Evolutionary conservation across 2,797 vertebrate genomes (phyloP), one percentile per base, ranked within the genome.

Genomic region (Crocodylus rhombifer): DNA sequence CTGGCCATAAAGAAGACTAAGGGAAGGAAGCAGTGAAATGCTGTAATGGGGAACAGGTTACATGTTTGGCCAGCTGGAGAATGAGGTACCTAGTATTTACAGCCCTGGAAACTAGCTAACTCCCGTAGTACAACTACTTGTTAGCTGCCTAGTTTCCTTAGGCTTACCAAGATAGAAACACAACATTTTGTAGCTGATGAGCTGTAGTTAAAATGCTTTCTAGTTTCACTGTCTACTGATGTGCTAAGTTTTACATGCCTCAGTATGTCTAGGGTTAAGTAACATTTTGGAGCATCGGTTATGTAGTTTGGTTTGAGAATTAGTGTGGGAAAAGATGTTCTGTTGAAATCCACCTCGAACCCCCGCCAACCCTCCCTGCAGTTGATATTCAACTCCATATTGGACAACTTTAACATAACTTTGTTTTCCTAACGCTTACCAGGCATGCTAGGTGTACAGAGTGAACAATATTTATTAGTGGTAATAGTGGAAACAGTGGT

Each of bases 391-490:
- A 42, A 84, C 71, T 85, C 88, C 65, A 82, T 55, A 77, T 62
- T 12, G 80, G 73, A 74, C 64, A 62, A 25, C 18, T 77, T 63
- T 62, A 73, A 42, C 36, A 26, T 14, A 73, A 13, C 69, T 73
- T 73, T 73, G 69, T 26, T 89, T 90, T 90, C 26, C 20, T 33
- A 86, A 91, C 30, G 42, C 36, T 28, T 85, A 65, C 91, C 62
- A 51, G 0, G 2, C 84, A 82, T n/a, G 30, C 80, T 33, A 56
- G 11, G 82, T 60, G 82, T 2, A 25, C 36, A 81, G 61, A 88
- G 21, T 74, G 76, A 30, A 83, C 62, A 83, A 85, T 57, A 20
- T 65, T 95, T 91, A 80, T 80, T 90, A 90, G 87, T 93, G 65
- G 28, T 88, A 71, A 17, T 61, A 76, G 30, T 58, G 23, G 58